Percentiles rank a stretch among this genome's conserved stretches.
These are phyloP conservation scores for Alloplasta piceator DNA, from an alignment of 2,888 invertebrate genomes.

Conservation along the genomic window DNA sequence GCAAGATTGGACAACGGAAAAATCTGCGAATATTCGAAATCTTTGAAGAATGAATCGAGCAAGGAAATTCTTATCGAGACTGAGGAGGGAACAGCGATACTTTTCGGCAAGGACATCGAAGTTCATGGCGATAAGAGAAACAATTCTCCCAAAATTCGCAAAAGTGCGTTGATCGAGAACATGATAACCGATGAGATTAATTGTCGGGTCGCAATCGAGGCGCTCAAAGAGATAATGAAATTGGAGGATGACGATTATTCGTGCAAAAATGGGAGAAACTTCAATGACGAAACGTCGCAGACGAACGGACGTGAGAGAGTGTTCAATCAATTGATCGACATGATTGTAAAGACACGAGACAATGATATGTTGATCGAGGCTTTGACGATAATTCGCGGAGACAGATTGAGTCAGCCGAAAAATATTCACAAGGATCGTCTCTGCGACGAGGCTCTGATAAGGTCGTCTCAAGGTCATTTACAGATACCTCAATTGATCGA, in stretches of 20 bases:
- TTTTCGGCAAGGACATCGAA: conserved; percentile 72
- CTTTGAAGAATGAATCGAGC: not conserved
- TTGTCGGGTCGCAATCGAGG: conserved; percentile 82
- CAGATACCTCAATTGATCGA: conserved; percentile 86
- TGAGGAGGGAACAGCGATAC: conserved; percentile 74
- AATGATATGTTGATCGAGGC: conserved; percentile 82
- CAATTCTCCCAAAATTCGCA: conserved; percentile 76
- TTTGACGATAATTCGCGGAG: conserved; percentile 80
- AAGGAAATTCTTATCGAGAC: conserved; percentile 73
- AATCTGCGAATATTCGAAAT: conserved; percentile 16
- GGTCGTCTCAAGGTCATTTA: conserved; percentile 86
- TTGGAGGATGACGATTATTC: conserved; percentile 79
- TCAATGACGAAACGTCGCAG: not conserved
- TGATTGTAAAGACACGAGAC: conserved; percentile 82
- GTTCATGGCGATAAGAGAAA: conserved; percentile 73
- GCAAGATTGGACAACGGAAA: not conserved
- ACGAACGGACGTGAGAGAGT: conserved; percentile 75
- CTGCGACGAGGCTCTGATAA: conserved; percentile 86
- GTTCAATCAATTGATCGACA: conserved; percentile 83
- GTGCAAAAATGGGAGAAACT: not conserved
- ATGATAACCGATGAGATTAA: conserved; percentile 84
- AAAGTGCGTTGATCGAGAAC: conserved; percentile 82
- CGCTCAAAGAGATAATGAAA: conserved; percentile 83
- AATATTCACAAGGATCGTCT: conserved; percentile 84
- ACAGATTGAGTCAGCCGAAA: conserved; percentile 76